Evolutionary conservation across 2,797 vertebrate species (phyloP).

Genomic region (Notamacropus eugenii): DNA sequence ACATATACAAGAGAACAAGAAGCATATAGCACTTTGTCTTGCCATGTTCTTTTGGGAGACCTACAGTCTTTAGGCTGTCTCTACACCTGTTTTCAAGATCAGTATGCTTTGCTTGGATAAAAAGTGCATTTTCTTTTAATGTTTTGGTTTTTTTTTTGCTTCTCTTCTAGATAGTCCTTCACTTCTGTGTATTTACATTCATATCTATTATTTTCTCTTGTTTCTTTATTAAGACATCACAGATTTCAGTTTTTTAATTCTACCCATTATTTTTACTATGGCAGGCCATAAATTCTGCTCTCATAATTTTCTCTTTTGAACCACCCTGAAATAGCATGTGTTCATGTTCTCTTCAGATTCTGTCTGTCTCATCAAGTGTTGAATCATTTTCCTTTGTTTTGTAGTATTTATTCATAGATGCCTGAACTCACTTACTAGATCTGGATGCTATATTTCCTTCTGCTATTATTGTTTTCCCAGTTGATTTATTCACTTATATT

Average conservation of each 20-base stretch:
- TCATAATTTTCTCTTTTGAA: neutral
- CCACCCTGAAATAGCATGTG: neutral
- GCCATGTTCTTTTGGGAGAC: neutral
- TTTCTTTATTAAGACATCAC: neutral
- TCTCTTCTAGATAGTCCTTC: neutral
- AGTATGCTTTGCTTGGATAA: neutral
- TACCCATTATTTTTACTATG: neutral
- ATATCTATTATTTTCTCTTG: neutral
- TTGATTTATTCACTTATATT: neutral
- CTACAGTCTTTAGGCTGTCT: neutral
- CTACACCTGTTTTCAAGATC: neutral
- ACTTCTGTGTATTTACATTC: neutral
- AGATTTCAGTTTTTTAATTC: neutral
- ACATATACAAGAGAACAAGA: neutral
- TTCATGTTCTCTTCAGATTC: neutral
- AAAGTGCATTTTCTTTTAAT: neutral
- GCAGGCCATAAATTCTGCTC: neutral
- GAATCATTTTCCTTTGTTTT: neutral
- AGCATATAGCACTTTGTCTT: neutral
- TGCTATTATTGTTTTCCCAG: neutral
- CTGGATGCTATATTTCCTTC: neutral
- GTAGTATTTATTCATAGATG: neutral
- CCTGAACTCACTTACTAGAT: neutral
- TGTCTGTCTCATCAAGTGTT: neutral
- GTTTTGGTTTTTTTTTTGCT: neutral